Evolutionary conservation across 2,113 vertebrate species (phyloP), one percentile per base, ranked within the genome.

Genomic region (Sander vitreus): DNA sequence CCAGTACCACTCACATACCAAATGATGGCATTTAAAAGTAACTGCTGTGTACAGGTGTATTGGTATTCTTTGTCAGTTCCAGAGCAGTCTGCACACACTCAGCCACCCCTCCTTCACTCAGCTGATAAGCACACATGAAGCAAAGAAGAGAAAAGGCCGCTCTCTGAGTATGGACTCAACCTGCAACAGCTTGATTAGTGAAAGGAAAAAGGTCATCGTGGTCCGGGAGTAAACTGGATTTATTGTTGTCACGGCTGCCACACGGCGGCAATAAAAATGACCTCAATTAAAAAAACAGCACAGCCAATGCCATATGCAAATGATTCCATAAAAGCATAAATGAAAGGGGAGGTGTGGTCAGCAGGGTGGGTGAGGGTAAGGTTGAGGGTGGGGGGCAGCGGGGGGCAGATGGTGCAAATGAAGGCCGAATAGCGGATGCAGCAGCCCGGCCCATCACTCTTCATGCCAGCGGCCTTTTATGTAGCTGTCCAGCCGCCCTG

Each of bases 251-350:
- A 54, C 9, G 62, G 58, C 78, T 78, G 70, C 71, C 25, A 87
- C 48, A 70, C 69, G 64, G 69, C 53, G 43, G 82, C 75, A 90
- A 93, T 91, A 95, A 94, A 93, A 93, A 88, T 66, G 77, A 94
- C 83, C 93, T 91, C 91, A 92, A 83, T 90, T 9, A 93, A 94
- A 84, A 91, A 85, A 93, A 90, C 89, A 85, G 90, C 86, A 81
- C 30, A 89, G 88, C 78, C 88, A 91, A 90, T 91, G 92, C 90
- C 88, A 85, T 93, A 94, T 95, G 93, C 92, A 95, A 94, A 94
- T 95, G 67, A 89, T 86, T 80, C 85, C 64, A 85, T 90, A 93
- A 92, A 91, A 85, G 77, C 58, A 83, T 76, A 85, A 83, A 85
- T 66, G 62, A 83, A 76, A 84, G 68, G 55, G 78, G 73, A 25